A percentile compares a stretch with the other conserved stretches of the same genome.
Evolutionary conservation across 2,113 vertebrate species (phyloP).

Genomic region (Riparia riparia): DNA sequence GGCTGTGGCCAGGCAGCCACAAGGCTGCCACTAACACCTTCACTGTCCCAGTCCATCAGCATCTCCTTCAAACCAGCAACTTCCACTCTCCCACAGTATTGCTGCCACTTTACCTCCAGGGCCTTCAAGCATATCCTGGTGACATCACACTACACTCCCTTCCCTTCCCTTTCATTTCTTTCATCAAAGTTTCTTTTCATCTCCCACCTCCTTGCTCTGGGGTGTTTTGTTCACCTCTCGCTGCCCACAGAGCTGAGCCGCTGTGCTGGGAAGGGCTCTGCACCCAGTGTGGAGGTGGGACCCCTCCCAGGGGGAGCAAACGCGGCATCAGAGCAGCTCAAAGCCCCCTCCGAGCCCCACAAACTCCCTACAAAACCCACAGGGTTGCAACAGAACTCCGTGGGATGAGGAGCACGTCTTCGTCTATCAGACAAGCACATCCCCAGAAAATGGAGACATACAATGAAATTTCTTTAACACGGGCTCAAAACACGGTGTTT

Average conservation of each 20-base stretch:
- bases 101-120: not conserved
- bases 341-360: not conserved
- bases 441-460: not conserved
- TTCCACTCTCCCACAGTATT: not conserved
- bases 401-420: not conserved
- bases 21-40: not conserved
- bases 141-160: not conserved
- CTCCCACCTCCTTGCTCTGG: not conserved
- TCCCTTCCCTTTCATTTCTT: not conserved
- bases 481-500: accelerated
- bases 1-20: not conserved
- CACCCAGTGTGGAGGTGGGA: not conserved
- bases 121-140: not conserved
- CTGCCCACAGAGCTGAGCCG: accelerated
- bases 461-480: not conserved
- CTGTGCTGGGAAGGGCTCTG: not conserved
- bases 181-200: slow-evolving; percentile 11
- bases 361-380: not conserved
- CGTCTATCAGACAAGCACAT: not conserved
- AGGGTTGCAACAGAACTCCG: accelerated
- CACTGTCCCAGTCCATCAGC: not conserved
- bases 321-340: accelerated
- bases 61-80: not conserved
- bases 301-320: not conserved
- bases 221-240: not conserved